These are phyloP conservation scores for Chanos chanos DNA, from an alignment of 2,797 vertebrate species.

Conservation along the genomic window DNA sequence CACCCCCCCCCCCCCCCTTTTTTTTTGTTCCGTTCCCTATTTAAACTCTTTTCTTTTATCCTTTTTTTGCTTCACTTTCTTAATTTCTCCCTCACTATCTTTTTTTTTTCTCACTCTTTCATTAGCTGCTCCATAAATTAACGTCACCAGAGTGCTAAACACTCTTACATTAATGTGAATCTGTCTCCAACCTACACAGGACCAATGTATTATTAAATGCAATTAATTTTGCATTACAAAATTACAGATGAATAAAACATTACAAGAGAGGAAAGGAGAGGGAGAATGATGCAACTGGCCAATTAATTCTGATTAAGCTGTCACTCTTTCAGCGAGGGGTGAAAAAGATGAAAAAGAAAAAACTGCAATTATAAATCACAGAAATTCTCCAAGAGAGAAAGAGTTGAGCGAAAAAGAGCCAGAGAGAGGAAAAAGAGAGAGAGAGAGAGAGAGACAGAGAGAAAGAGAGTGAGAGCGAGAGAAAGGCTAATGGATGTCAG, in stretches of 20 bases:
- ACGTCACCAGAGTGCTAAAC: conserved; percentile 34
- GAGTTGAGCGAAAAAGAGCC: not conserved
- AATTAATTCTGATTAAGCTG: conserved; percentile 53
- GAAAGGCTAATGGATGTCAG: conserved; percentile 33
- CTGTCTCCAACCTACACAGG: conserved; percentile 42
- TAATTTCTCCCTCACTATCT: not conserved
- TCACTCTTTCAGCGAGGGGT: conserved; percentile 40
- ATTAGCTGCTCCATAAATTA: conserved; percentile 38
- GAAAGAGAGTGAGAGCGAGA: not conserved
- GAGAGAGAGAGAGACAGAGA: not conserved
- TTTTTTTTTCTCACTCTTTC: conserved; percentile 24
- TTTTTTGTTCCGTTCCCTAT: not conserved
- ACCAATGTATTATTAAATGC: conserved; percentile 52
- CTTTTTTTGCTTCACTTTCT: conserved; percentile 24
- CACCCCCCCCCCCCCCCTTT: not conserved
- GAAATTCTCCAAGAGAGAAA: not conserved
- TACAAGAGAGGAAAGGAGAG: conserved; percentile 42
- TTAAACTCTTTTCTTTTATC: not conserved
- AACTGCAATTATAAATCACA: conserved; percentile 25
- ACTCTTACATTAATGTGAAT: conserved; percentile 21
- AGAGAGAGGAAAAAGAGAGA: not conserved
- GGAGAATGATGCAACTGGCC: conserved; percentile 45
- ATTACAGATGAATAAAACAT: conserved; percentile 54
- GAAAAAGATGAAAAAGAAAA: conserved; percentile 43
- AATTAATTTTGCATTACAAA: conserved; percentile 55